These are phyloP conservation scores for Drosophila ochracea DNA, from an alignment of 2,888 invertebrate species.

Conservation along the genomic window DNA sequence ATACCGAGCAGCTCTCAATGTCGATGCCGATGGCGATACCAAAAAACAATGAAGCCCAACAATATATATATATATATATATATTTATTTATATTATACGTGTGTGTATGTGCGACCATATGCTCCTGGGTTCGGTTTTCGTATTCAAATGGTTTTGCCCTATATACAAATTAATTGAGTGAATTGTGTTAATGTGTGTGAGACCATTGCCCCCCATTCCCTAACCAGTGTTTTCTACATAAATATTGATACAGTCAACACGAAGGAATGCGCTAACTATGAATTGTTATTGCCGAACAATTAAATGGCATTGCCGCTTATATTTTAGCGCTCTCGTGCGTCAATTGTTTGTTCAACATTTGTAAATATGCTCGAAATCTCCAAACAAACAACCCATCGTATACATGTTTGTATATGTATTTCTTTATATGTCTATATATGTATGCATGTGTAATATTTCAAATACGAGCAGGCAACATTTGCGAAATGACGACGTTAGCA, in stretches of 20 bases:
- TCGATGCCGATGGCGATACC: conserved; percentile 22
- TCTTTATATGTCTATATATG: background rate
- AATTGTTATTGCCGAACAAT: conserved; percentile 41
- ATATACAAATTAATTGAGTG: conserved; percentile 74
- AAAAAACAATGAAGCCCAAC: conserved; percentile 7
- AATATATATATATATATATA: background rate
- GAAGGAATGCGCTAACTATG: conserved; percentile 38
- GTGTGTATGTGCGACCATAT: background rate
- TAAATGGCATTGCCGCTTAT: conserved; percentile 3
- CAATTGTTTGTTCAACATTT: conserved; percentile 6
- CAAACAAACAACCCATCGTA: background rate
- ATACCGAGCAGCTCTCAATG: conserved; percentile 17
- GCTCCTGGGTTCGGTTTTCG: conserved; percentile 8
- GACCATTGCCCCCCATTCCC: background rate
- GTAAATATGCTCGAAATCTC: background rate
- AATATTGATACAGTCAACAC: conserved; percentile 33
- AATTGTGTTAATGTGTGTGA: conserved; percentile 22
- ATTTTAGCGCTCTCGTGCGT: conserved; percentile 11
- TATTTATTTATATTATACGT: too few relatives aligned
- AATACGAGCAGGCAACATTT: background rate
- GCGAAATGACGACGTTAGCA: background rate
- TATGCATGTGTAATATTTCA: conserved; percentile 4
- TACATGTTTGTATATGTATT: background rate
- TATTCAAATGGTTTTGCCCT: conserved; percentile 70
- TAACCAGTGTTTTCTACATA: background rate